phyloP scores from a whole-genome alignment of 2,113 vertebrate genomes.

The Holacanthus passer region DNA sequence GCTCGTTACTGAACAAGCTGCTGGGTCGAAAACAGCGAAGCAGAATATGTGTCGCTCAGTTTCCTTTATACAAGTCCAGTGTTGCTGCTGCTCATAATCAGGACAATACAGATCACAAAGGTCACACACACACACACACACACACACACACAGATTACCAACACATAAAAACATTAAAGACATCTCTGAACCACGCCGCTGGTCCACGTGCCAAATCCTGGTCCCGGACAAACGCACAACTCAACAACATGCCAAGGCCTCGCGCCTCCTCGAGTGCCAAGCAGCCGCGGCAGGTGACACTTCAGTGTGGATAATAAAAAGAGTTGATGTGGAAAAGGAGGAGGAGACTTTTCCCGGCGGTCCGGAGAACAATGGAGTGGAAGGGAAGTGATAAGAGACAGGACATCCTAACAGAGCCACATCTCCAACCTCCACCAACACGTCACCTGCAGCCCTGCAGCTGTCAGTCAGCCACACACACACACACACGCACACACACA shows the following conservation, averaged over 20 bases:
- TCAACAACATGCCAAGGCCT: constrained; percentile 30
- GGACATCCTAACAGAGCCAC: constrained; percentile 70
- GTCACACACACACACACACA: background rate
- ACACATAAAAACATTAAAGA: background rate
- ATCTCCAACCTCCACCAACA: constrained; percentile 12
- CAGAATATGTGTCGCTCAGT: background rate
- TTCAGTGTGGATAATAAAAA: constrained; percentile 50
- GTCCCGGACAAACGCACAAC: constrained; percentile 16
- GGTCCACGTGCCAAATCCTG: background rate
- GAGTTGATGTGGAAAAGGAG: constrained; percentile 48
- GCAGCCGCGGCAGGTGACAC: constrained; percentile 36
- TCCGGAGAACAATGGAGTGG: constrained; percentile 72
- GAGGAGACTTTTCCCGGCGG: constrained; percentile 27
- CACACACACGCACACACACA: no score
- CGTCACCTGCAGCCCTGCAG: constrained; percentile 43
- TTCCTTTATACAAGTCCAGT: background rate
- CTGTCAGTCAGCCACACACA: constrained; percentile 18
- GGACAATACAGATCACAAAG: background rate
- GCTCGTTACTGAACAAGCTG: background rate
- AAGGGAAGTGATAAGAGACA: constrained; percentile 75
- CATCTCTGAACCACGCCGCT: background rate
- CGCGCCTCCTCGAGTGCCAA: constrained; percentile 2
- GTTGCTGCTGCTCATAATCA: background rate
- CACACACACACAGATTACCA: background rate
- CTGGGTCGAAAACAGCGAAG: background rate